phyloP scores from a whole-genome alignment of 2,888 invertebrate species.

The Caenorhabditis afra region DNA sequence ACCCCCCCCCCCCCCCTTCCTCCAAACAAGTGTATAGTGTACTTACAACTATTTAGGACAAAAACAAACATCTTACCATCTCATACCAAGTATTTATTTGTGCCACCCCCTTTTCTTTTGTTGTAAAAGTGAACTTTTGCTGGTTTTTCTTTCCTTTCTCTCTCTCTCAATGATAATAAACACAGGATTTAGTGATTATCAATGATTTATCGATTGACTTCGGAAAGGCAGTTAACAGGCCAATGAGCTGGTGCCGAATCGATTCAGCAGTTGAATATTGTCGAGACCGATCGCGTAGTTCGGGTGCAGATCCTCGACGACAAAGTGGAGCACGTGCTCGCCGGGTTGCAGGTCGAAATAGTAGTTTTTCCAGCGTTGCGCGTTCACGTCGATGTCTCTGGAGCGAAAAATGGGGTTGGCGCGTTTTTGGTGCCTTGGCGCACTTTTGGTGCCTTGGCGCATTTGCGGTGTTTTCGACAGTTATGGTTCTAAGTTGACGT shows the following conservation, averaged over 20 bases:
- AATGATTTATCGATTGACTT: neutral
- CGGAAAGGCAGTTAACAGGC: conserved; percentile 53
- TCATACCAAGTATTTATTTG: conserved; percentile 22
- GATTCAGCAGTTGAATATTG: conserved; percentile 73
- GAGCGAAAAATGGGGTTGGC: neutral
- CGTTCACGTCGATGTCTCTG: conserved; percentile 69
- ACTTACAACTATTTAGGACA: neutral
- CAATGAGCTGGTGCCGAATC: conserved; percentile 62
- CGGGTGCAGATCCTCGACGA: conserved; percentile 74
- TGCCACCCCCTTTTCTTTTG: conserved; percentile 3
- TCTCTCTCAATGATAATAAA: conserved; percentile 21
- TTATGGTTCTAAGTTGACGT: too few relatives aligned
- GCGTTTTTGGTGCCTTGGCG: too few relatives aligned
- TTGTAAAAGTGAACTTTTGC: conserved; percentile 32
- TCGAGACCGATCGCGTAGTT: conserved; percentile 78
- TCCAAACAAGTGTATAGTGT: neutral
- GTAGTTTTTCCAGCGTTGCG: conserved; percentile 73
- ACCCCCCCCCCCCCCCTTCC: neutral
- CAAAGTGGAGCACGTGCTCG: conserved; percentile 71
- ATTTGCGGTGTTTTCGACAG: too few relatives aligned
- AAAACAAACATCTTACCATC: conserved; percentile 32
- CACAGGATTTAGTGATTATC: neutral
- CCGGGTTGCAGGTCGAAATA: conserved; percentile 66
- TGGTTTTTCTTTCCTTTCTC: conserved; percentile 23
- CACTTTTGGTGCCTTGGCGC: too few relatives aligned